phyloP scores from a whole-genome alignment of 2,888 invertebrate species.

The Cecidostiba fungosa region DNA sequence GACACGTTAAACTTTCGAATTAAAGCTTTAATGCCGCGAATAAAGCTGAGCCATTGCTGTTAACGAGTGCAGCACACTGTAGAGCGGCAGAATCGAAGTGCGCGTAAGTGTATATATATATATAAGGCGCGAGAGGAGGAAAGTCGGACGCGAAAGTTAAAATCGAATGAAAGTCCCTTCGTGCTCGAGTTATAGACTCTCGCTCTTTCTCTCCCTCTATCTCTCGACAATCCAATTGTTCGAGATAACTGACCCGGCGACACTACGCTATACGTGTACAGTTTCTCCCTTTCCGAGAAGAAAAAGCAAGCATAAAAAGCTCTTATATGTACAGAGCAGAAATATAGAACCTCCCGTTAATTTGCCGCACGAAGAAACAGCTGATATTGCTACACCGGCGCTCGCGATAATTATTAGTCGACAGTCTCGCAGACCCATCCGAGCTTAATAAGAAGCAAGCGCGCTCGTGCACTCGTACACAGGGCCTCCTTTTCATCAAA shows the following conservation, averaged over 20 bases:
- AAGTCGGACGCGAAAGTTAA: conserved; percentile 26
- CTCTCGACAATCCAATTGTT: conserved; percentile 16
- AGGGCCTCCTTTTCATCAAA: conserved; percentile 37
- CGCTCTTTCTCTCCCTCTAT: background rate
- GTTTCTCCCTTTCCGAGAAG: background rate
- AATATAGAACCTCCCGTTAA: conserved; percentile 15
- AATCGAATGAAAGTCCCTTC: conserved; percentile 36
- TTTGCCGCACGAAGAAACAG: conserved; percentile 18
- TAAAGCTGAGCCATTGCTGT: background rate
- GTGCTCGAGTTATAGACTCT: conserved; percentile 21
- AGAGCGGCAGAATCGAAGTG: background rate
- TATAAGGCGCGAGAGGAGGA: background rate
- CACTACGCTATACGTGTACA: background rate
- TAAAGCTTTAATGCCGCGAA: background rate
- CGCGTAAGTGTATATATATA: background rate
- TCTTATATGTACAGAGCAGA: background rate
- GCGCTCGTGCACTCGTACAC: background rate
- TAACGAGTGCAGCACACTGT: background rate
- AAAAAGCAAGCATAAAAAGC: background rate
- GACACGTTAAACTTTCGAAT: background rate
- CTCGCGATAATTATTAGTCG: conserved; percentile 26
- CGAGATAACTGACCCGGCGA: background rate
- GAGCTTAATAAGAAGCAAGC: background rate
- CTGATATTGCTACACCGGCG: background rate
- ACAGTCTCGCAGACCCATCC: background rate